Evolutionary conservation across 2,797 vertebrate genomes (phyloP), one percentile per base, ranked within the genome.

Genomic region (Micrastur ruficollis): DNA sequence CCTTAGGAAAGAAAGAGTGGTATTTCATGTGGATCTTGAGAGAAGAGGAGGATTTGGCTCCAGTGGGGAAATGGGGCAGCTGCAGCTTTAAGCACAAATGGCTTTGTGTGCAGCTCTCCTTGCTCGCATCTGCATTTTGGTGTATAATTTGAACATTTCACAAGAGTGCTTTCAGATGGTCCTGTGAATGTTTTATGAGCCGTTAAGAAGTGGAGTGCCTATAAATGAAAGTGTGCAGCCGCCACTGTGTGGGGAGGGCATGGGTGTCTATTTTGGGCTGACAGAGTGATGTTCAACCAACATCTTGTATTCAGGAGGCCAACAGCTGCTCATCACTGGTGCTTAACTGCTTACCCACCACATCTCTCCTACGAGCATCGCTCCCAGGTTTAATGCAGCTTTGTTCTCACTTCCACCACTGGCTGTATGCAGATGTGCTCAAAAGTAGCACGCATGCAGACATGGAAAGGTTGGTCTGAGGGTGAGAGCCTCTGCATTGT

Each of bases 141-240:
- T 61, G 34, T 65, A 70, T 86, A 56, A 83, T 86, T 73, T 72
- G 62, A 75, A 42, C 68, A 46, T 96, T 96, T 96, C 68, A 62
- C 85, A 76, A 44, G 88, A 94, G 90, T 90, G 86, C 52, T 87
- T 97, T 96, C 94, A 94, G 52, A 67, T 84, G 86, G 76, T 46
- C 58, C 70, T 75, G 40, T 93, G 94, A 92, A 86, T 93, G 74
- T 95, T 93, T 96, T 53, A 90, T 76, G 81, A 95, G 85, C 71
- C 0, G 5, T 85, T 47, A 66, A 81, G 89, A 93, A 70, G 83
- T 50, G 58, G 56, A 55, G 26, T 70, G 72, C 1, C 0, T 67
- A 19, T 74, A 88, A 89, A 86, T 52, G 82, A 66, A 61, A 90
- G 53, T 6, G 1, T 36, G 83, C 83, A 75, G 78, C 81, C 74